Conservation (phyloP, 2,888 invertebrate species). For the Rhopalosiphum nymphaeae region DNA sequence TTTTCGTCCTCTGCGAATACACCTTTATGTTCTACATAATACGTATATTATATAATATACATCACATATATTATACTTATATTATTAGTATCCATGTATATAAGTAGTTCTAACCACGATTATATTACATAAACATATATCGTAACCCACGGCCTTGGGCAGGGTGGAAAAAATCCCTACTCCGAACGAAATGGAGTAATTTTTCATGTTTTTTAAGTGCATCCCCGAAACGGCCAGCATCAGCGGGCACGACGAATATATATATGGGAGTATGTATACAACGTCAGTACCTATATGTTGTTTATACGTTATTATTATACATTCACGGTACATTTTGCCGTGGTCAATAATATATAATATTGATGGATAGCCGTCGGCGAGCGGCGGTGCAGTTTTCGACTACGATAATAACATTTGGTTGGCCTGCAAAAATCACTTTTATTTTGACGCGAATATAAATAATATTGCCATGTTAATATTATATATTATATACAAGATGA, state of each 20-base stretch:
- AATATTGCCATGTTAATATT: neutral
- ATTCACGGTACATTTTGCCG: neutral
- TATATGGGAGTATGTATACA: neutral
- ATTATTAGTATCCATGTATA: neutral
- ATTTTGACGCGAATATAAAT: neutral
- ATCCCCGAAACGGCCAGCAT: neutral
- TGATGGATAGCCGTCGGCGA: slow-evolving; percentile 50
- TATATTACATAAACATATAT: neutral
- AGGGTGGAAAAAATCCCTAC: slow-evolving; percentile 10
- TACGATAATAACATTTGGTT: neutral
- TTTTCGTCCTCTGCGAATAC: neutral
- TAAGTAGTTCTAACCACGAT: neutral
- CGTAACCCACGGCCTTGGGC: neutral
- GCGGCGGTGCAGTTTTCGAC: neutral
- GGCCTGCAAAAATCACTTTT: neutral
- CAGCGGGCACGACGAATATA: neutral
- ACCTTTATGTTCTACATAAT: neutral
- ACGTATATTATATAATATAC: neutral
- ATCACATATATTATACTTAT: neutral
- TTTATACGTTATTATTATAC: neutral
- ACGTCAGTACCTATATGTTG: neutral
- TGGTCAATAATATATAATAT: slow-evolving; percentile 38
- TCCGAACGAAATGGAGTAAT: slow-evolving; percentile 55
- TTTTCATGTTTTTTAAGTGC: slow-evolving; percentile 64
- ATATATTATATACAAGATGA: neutral